A percentile compares a stretch with the other conserved stretches of the same genome.
Evolutionary conservation across 2,797 vertebrate genomes (phyloP).

Genomic region (Acestrorhynchus altus): DNA sequence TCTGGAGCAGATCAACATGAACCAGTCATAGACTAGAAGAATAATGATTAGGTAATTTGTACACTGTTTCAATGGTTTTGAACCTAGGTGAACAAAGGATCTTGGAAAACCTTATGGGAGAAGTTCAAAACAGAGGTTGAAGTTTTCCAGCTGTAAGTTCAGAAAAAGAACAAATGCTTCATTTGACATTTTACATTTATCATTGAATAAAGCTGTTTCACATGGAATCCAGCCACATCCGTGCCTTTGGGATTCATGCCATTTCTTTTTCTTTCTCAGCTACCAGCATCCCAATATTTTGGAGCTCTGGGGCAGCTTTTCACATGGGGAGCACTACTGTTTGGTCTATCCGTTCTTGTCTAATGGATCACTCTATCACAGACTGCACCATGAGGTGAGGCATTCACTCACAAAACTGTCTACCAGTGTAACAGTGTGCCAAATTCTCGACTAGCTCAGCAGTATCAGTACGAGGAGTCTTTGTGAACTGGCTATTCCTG

Average conservation of each 20-base stretch:
- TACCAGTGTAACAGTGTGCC: background rate
- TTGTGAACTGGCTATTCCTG: background rate
- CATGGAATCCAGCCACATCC: background rate
- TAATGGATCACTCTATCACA: slow-evolving; percentile 75
- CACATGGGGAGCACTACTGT: slow-evolving; percentile 68
- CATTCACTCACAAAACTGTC: background rate
- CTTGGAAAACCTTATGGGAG: slow-evolving; percentile 76
- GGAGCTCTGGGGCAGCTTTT: slow-evolving; percentile 72
- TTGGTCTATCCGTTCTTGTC: slow-evolving; percentile 77
- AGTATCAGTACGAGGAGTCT: background rate
- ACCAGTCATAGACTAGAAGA: too few relatives aligned
- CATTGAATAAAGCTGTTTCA: background rate
- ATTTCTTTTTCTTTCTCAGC: slow-evolving; percentile 47
- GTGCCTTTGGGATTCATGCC: too few relatives aligned
- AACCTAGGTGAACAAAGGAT: slow-evolving; percentile 59
- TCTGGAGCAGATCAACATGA: too few relatives aligned
- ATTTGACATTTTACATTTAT: background rate
- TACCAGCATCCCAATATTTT: slow-evolving; percentile 76
- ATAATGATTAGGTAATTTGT: too few relatives aligned
- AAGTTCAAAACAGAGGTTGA: slow-evolving; percentile 78
- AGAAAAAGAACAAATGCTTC: background rate
- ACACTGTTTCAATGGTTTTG: background rate
- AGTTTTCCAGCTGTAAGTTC: slow-evolving; percentile 77
- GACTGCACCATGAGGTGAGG: slow-evolving; percentile 73
- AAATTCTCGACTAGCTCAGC: background rate